Base-by-base conservation (phyloP, 2,113 vertebrate genomes). In the Dipodomys spectabilis region DNA sequence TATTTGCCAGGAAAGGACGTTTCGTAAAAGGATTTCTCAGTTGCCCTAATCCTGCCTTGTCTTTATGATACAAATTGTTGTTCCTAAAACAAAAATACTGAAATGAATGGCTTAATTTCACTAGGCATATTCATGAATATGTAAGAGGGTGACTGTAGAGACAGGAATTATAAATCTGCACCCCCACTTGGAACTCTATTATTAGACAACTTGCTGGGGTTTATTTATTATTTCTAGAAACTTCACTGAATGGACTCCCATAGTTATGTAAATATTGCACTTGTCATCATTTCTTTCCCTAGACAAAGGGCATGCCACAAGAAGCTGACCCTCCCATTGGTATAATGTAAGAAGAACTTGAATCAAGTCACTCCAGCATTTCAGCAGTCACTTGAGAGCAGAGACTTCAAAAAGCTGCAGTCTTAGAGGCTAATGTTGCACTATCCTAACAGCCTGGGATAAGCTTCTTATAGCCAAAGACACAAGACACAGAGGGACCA, bases 101-200 rank as follows among this genome's bases (percentile, higher is more conserved):
- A 35, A 30, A 60, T 7, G 88, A 88, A 85, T 73, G 62, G 80
- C 13, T 92, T 85, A 49, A 67, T 88, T 93, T 90, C 44, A 90
- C 4, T 82, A 49, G 84, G 60, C 11, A 30, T 90, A 73, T 88
- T 67, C 72, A 85, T 88, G 74, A 82, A 9, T 79, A 74, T 82
- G 16, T 72, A 86, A 86, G 27, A 85, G 20, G 12, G 45, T 84
- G 44, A 60, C 32, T 75, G 5, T 8, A 84, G 22, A 93, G 78
- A 18, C 18, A 83, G 67, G 86, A 72, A 88, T 94, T 77, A 30
- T 75, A 68, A 83, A 74, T 92, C 35, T 71, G 0, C 71, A 19
- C 28, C 80, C 5, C 32, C 25, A 39, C 72, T 89, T 74, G 20
- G 73, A 68, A 89, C 62, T 83, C 62, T 82, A 12, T 86, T 88